Evolutionary conservation across 2,888 invertebrate genomes (phyloP), one percentile per base, ranked within the genome.

Genomic region (Linnaemya tessellans): DNA sequence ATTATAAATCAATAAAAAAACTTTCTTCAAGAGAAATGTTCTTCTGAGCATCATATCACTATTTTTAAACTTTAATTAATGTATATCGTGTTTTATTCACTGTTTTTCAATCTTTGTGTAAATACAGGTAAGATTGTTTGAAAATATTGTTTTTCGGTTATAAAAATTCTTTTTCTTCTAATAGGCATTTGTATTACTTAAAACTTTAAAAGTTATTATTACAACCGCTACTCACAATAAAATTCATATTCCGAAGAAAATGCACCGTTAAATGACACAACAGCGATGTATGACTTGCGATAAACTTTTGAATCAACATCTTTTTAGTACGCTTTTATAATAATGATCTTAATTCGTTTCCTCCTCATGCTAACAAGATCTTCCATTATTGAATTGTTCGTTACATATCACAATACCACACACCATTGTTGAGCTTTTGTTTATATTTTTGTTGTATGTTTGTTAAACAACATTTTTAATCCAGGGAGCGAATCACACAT

Each of bases 301-400:
- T 54, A 67, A 68, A 70, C 84, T 82, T 81, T 80, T 68, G 64
- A 85, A 75, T 8, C 54, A 54, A 82, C 62, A 20, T 60, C 20
- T 79, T 58, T 71, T 58, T 46, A 51, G 25, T 67, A 38, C 65
- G 79, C 79, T 85, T 85, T 80, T 85, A 85, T 85, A 85, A 82
- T 80, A 79, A 75, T 51, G 64, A 65, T 80, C 43, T 74, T 70
- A 25, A 62, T 81, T 67, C 25, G 51, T 73, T 84, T 82, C 82
- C 82, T 73, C 64, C 51, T 80, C 71, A 11, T 46, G 20, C 25
- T 65, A 64, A 71, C 79, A 35, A 77, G 71, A 70, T 82, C 82
- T 64, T 80, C 41, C 51, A 74, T 58, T 74, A 74, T 67, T 80
- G 73, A 65, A 80, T 65, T 80, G 60, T 65, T 65, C 65, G 67